Conservation (phyloP, 2,888 invertebrate genomes). For the Pimpla rufipes region DNA sequence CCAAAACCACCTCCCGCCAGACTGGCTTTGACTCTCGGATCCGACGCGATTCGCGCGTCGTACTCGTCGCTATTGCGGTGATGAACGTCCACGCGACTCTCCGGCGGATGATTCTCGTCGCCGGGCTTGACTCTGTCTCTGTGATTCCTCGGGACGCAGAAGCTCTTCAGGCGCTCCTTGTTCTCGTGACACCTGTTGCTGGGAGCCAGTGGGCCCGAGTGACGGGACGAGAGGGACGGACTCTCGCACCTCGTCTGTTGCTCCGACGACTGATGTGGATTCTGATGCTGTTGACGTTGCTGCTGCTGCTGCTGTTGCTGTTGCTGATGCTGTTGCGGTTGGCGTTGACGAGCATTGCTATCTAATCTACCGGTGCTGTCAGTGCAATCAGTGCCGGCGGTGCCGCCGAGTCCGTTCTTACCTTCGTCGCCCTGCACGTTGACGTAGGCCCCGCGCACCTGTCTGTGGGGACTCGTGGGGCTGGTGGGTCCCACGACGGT, state of each 20-base stretch:
- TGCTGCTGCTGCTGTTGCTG: conserved; percentile 41
- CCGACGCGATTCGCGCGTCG: conserved; percentile 43
- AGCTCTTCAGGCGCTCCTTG: conserved; percentile 26
- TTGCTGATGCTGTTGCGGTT: conserved; percentile 28
- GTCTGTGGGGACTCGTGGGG: conserved; percentile 85
- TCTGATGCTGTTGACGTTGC: conserved; percentile 30
- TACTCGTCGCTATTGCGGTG: conserved; percentile 9
- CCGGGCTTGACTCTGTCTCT: conserved; percentile 57
- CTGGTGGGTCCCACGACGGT: conserved; percentile 88
- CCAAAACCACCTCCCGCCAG: conserved; percentile 34
- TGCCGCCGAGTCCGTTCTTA: conserved; percentile 86
- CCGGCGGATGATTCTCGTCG: conserved; percentile 76
- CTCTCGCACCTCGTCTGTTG: conserved; percentile 60
- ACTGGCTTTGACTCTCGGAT: conserved; percentile 47
- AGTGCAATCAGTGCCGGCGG: conserved; percentile 76
- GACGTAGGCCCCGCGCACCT: conserved; percentile 89
- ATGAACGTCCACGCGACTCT: conserved; percentile 49
- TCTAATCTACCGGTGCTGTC: conserved; percentile 79
- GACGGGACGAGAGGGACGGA: conserved; percentile 70
- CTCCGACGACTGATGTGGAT: conserved; percentile 40
- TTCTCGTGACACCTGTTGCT: conserved; percentile 59
- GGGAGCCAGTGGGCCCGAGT: conserved; percentile 43
- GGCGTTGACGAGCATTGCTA: conserved; percentile 66
- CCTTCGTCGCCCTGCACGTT: conserved; percentile 91
- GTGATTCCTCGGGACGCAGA: conserved; percentile 33